Percentiles rank a stretch among this genome's conserved stretches.
phyloP scores from a whole-genome alignment of 2,888 invertebrate species.

The Agelastica alni region DNA sequence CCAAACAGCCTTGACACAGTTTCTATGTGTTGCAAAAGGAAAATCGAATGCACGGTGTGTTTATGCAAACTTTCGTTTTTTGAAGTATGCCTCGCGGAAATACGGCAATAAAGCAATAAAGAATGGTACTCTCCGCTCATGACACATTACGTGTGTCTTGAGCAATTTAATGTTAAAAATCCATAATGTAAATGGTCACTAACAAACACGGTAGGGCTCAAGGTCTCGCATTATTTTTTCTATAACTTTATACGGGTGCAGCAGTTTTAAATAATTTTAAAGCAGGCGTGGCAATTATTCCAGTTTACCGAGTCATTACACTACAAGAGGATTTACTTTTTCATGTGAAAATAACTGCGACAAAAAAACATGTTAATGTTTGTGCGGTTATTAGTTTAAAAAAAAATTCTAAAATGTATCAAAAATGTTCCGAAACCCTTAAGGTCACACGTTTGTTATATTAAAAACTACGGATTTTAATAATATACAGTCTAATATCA shows the following conservation, averaged over 20 bases:
- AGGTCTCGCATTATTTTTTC: constrained; percentile 5
- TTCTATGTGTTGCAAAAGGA: neutral
- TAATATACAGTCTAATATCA: too few species aligned
- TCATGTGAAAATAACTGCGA: too few species aligned
- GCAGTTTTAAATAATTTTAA: too few species aligned
- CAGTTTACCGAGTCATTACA: too few species aligned
- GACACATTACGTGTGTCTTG: constrained; percentile 17
- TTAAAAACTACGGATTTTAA: too few species aligned
- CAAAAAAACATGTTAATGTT: too few species aligned
- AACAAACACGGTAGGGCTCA: constrained; percentile 14
- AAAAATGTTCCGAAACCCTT: too few species aligned
- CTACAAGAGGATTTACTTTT: too few species aligned
- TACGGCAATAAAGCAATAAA: neutral
- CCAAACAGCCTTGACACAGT: neutral
- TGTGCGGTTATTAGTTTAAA: too few species aligned
- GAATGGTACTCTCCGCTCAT: constrained; percentile 20
- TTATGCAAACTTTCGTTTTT: constrained; percentile 1
- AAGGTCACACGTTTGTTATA: too few species aligned
- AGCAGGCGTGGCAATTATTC: too few species aligned
- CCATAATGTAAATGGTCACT: constrained; percentile 30
- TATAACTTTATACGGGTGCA: neutral
- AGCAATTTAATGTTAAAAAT: constrained; percentile 21
- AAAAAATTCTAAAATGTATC: too few species aligned
- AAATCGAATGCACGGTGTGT: neutral
- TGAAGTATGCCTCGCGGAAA: neutral